Evolutionary conservation across 2,797 vertebrate genomes (phyloP), one percentile per base, ranked within the genome.

Genomic region (Coendou prehensilis): DNA sequence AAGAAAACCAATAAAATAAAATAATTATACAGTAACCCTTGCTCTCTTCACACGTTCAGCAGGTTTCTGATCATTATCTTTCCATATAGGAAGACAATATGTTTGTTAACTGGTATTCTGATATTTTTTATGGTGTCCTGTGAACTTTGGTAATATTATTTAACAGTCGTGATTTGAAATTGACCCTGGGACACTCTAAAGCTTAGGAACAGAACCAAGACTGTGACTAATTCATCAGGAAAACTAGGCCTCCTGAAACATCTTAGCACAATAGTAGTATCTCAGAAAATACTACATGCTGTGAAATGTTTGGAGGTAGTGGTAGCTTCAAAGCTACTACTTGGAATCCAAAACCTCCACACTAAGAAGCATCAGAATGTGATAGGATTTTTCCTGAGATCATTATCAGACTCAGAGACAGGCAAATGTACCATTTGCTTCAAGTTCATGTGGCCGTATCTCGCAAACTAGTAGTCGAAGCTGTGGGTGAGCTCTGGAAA

Each of bases 31-130:
- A 67, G 61, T 52, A 88, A 47, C 10, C 6, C 17, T 75, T 89
- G 30, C 82, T 92, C 28, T 92, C 47, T 84, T 89, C 73, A 54
- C 5, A 52, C 52, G 3, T 56, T 80, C 22, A 47, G 81, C 56
- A 79, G 71, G 30, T 78, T 37, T 88, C 71, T 41, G 92, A 67
- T 95, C 91, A 75, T 56, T 84, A 1, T 80, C 56, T 92, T 95
- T 88, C 23, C 50, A 50, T 69, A 17, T 71, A 63, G 64, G 47
- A 94, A 59, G 54, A 63, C 14, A 75, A 61, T 57, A 64, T 63
- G 52, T 57, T 80, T 26, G 28, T 82, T 83, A 37, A 52, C n/a
- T 56, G 45, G 54, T 52, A 93, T 95, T 80, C 17, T 94, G 9
- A 47, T 37, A 57, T 90, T 76, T 92, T 94, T 20, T 82, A 59